Percentiles rank a stretch among this genome's conserved stretches.
phyloP scores from a whole-genome alignment of 2,888 invertebrate species.

The Cheilosia scutellata region DNA sequence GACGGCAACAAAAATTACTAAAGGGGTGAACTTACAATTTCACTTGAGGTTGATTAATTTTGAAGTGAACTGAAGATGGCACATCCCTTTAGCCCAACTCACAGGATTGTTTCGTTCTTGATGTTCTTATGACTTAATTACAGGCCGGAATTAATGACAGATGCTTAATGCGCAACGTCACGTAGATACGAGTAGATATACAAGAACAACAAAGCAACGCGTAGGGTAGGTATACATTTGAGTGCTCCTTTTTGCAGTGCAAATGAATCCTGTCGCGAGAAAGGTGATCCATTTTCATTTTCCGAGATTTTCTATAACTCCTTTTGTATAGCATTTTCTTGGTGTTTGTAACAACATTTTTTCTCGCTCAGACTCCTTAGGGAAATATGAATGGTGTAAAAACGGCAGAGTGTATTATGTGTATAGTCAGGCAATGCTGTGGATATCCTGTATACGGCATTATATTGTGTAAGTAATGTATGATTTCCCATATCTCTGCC shows the following conservation, averaged over 20 bases:
- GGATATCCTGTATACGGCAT: not conserved
- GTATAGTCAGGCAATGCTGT: not conserved
- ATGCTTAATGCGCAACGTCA: slow-evolving; percentile 32
- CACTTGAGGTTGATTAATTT: slow-evolving; percentile 50
- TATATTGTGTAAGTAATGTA: slow-evolving; percentile 38
- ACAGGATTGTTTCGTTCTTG: not conserved
- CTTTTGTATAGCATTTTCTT: slow-evolving; percentile 46
- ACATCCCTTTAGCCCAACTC: slow-evolving; percentile 10
- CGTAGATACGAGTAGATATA: not conserved
- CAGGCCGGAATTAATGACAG: slow-evolving; percentile 57
- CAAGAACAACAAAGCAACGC: not conserved
- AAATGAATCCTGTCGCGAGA: not conserved
- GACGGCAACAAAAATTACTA: not conserved
- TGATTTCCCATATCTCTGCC: slow-evolving; percentile 50
- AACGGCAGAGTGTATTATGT: slow-evolving; percentile 55
- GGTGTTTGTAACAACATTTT: slow-evolving; percentile 45
- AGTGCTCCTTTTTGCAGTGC: not conserved
- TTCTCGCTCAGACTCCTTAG: slow-evolving; percentile 69
- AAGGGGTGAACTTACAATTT: slow-evolving; percentile 21
- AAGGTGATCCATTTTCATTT: slow-evolving; percentile 70
- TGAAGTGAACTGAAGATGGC: slow-evolving; percentile 8
- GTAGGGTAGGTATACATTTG: not conserved
- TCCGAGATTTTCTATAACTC: slow-evolving; percentile 47
- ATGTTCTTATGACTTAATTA: slow-evolving; percentile 54
- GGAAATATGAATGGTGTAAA: slow-evolving; percentile 61